Conservation (phyloP, 2,888 invertebrate species). For the Stomorhina lunata region DNA sequence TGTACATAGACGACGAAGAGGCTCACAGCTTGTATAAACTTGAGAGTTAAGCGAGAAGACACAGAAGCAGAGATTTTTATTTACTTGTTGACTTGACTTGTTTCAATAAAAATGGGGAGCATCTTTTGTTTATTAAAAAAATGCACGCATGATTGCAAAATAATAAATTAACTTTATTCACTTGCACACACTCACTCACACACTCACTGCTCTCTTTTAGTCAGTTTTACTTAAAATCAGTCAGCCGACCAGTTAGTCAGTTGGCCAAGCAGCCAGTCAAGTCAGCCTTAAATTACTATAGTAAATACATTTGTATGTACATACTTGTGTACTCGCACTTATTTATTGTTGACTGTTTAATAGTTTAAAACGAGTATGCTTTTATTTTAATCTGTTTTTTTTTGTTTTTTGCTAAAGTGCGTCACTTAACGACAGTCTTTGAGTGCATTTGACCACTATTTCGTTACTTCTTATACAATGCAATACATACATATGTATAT, state of each 20-base stretch:
- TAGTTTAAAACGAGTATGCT: slow-evolving; percentile 18
- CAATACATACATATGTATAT: background rate
- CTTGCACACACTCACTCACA: background rate
- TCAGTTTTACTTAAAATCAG: background rate
- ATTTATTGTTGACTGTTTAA: slow-evolving; percentile 40
- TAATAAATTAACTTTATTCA: slow-evolving; percentile 21
- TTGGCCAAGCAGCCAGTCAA: background rate
- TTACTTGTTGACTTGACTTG: slow-evolving; percentile 25
- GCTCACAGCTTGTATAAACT: slow-evolving; percentile 33
- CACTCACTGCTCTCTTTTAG: slow-evolving; percentile 18
- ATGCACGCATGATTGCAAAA: slow-evolving; percentile 50
- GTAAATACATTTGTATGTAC: too few species aligned
- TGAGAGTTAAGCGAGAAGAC: background rate
- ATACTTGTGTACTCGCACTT: background rate
- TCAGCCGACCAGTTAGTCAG: background rate
- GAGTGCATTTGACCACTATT: slow-evolving; percentile 16
- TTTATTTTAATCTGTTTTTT: slow-evolving; percentile 10
- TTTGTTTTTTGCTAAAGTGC: slow-evolving; percentile 4
- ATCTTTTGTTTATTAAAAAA: slow-evolving; percentile 56
- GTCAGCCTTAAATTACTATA: too few species aligned
- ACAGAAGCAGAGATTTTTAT: background rate
- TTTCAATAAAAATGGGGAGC: slow-evolving; percentile 46
- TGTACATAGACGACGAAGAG: slow-evolving; percentile 1
- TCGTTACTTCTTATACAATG: background rate
- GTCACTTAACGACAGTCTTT: background rate